A percentile compares a stretch with the other conserved stretches of the same genome.
These are phyloP conservation scores for Pipistrellus pygmaeus DNA, from an alignment of 2,797 vertebrate species.

Conservation along the genomic window DNA sequence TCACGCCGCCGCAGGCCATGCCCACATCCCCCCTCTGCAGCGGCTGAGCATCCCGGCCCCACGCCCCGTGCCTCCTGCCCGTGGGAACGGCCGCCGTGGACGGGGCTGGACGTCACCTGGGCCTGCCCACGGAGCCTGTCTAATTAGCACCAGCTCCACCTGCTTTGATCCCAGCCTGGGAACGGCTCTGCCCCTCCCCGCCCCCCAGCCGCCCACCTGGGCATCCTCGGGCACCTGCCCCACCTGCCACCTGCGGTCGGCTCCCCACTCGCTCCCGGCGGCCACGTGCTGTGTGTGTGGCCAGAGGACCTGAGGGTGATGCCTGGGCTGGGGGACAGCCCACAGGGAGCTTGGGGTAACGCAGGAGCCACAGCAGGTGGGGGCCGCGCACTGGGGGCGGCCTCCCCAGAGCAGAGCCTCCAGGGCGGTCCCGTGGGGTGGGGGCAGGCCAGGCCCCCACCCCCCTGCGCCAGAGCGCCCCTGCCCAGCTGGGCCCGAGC, in stretches of 20 bases:
- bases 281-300: not conserved
- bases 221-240: not conserved
- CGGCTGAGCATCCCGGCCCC: not conserved
- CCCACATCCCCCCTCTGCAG: rapidly evolving
- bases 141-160: not conserved
- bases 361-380: not conserved
- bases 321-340: not conserved
- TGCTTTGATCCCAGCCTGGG: constrained; percentile 23
- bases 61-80: not conserved
- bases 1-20: rapidly evolving
- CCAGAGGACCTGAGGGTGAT: rapidly evolving
- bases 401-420: not conserved
- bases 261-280: not conserved
- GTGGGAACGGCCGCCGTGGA: not conserved
- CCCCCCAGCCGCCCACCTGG: not conserved
- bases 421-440: not conserved
- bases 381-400: rapidly evolving
- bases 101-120: not conserved
- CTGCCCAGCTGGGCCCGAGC: not conserved
- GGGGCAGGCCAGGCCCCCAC: not conserved
- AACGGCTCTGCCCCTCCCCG: not conserved
- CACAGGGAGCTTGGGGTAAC: not conserved
- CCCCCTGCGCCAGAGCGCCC: rapidly evolving
- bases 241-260: rapidly evolving
- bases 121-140: not conserved